phyloP scores from a whole-genome alignment of 2,113 vertebrate species.

The Cepphus grylle region DNA sequence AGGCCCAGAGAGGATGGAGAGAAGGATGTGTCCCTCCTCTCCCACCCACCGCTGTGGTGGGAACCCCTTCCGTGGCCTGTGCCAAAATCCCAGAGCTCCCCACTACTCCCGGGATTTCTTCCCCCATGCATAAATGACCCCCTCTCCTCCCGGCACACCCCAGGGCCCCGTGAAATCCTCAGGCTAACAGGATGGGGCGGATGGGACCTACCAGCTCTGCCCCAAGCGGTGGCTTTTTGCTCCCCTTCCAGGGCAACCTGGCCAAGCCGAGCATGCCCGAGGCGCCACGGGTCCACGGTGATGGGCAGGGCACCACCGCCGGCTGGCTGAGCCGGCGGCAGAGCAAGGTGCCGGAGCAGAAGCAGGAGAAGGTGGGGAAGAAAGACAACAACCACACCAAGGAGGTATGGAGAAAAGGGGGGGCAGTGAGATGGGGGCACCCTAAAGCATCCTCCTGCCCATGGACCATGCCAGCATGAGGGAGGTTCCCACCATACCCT shows the following conservation, averaged over 20 bases:
- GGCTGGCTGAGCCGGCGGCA: conserved; percentile 27
- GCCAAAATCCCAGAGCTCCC: neutral
- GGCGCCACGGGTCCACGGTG: neutral
- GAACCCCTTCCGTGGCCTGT: neutral
- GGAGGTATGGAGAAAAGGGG: conserved; percentile 37
- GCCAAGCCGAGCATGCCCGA: neutral
- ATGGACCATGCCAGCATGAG: neutral
- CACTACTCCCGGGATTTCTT: neutral
- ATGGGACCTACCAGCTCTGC: neutral
- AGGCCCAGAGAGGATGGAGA: neutral
- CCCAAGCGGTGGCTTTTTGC: neutral
- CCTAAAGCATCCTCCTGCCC: neutral
- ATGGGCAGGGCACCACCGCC: neutral
- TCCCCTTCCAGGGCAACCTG: conserved; percentile 55
- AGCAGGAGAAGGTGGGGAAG: neutral
- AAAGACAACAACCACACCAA: neutral
- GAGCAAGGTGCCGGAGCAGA: neutral
- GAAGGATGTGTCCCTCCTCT: neutral
- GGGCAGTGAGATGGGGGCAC: neutral
- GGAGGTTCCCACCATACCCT: neutral
- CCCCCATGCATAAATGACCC: neutral
- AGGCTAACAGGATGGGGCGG: neutral
- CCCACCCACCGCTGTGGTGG: neutral
- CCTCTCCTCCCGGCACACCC: neutral
- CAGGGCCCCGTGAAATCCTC: neutral